Evolutionary conservation across 2,797 vertebrate species (phyloP).

Genomic region (Babyrousa celebensis): DNA sequence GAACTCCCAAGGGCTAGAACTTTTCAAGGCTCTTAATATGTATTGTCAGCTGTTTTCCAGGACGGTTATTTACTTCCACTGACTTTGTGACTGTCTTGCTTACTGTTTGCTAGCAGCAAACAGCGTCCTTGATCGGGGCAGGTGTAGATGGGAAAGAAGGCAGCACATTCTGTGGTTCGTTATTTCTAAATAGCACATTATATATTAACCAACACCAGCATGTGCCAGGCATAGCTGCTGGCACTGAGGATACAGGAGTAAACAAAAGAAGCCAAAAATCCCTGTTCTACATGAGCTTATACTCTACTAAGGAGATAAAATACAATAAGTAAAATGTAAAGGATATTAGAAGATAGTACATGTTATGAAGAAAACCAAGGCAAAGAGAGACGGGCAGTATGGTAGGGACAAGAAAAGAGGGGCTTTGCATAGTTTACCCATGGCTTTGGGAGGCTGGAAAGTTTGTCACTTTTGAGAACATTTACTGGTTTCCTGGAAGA

Average conservation of each 20-base stretch:
- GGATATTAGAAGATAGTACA: background rate
- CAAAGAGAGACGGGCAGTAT: background rate
- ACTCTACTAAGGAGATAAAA: background rate
- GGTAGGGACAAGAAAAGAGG: too few species aligned
- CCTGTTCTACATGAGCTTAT: background rate
- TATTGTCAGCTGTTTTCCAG: background rate
- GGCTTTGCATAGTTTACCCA: background rate
- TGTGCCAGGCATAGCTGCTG: background rate
- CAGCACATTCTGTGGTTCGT: constrained; percentile 61
- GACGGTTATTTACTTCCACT: background rate
- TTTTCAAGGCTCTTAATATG: background rate
- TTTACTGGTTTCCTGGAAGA: constrained; percentile 39
- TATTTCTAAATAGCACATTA: constrained; percentile 72
- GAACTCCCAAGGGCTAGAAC: background rate
- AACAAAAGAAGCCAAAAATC: background rate
- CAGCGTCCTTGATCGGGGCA: background rate
- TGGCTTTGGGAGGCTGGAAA: constrained; percentile 33
- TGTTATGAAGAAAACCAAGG: background rate
- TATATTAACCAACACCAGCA: background rate
- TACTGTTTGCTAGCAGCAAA: background rate
- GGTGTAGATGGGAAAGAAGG: background rate
- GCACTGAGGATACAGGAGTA: background rate
- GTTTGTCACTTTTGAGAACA: constrained; percentile 70
- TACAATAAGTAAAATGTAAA: background rate
- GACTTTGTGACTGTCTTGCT: background rate